Conservation (phyloP, 2,797 vertebrate species). For the Poeciliopsis presidionis region DNA sequence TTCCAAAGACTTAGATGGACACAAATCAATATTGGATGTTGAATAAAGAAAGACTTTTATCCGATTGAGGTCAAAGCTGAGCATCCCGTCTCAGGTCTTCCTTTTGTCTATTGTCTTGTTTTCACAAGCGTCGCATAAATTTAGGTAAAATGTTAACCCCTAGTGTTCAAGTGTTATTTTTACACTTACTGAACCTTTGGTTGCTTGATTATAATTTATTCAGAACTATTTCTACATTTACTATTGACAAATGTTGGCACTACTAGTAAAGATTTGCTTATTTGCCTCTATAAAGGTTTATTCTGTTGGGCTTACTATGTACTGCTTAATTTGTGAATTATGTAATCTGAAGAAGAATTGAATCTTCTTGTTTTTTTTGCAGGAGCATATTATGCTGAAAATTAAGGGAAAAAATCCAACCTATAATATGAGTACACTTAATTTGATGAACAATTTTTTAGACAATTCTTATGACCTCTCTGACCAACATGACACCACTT, state of each 20-base stretch:
- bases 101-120: conserved; percentile 35
- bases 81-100: conserved; percentile 31
- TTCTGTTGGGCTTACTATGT: too few relatives aligned
- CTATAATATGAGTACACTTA: neutral
- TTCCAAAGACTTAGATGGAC: conserved; percentile 45
- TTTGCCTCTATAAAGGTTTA: too few relatives aligned
- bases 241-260: neutral
- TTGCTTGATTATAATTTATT: neutral
- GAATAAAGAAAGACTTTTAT: conserved; percentile 35
- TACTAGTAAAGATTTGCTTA: neutral
- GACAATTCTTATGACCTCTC: neutral
- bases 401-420: neutral
- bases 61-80: conserved; percentile 47
- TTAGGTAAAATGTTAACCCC: neutral
- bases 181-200: neutral
- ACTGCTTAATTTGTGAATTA: too few relatives aligned
- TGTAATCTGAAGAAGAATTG: neutral
- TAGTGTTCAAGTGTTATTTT: neutral
- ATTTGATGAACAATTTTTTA: neutral
- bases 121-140: neutral
- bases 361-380: neutral
- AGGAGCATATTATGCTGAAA: neutral
- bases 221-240: neutral
- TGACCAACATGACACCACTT: neutral
- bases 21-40: conserved; percentile 64